phyloP scores from a whole-genome alignment of 2,888 invertebrate species.

The Melanostoma scalare region DNA sequence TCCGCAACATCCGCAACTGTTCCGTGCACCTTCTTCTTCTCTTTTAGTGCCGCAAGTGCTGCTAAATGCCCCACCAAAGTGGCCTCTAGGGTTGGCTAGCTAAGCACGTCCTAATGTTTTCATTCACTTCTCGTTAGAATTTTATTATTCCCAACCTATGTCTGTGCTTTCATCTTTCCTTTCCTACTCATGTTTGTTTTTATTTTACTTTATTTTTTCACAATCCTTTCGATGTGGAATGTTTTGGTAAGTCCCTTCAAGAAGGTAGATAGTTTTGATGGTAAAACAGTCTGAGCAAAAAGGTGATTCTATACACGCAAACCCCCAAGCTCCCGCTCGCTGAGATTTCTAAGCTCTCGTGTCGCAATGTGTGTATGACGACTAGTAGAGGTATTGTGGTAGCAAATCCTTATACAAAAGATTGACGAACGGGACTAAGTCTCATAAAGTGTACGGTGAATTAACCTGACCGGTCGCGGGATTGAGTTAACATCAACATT shows the following conservation, averaged over 20 bases:
- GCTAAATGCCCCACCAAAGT: constrained; percentile 57
- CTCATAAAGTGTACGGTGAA: constrained; percentile 37
- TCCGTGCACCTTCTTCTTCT: constrained; percentile 29
- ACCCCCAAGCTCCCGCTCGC: constrained; percentile 34
- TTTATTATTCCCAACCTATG: constrained; percentile 57
- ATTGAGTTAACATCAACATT: constrained; percentile 19
- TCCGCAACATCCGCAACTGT: constrained; percentile 45
- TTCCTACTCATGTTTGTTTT: not conserved
- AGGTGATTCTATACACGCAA: constrained; percentile 62
- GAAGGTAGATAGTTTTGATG: not conserved
- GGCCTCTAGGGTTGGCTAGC: constrained; percentile 59
- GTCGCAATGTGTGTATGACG: constrained; percentile 22
- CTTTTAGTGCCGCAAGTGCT: constrained; percentile 18
- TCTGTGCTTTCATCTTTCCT: constrained; percentile 25
- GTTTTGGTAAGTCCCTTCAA: not conserved
- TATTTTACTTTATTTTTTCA: constrained; percentile 22
- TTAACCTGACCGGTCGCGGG: constrained; percentile 31
- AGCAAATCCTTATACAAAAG: constrained; percentile 41
- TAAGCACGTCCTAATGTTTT: constrained; percentile 71
- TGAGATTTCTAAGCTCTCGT: constrained; percentile 42
- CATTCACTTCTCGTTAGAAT: constrained; percentile 70
- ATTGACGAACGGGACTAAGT: constrained; percentile 36
- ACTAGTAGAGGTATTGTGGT: not conserved
- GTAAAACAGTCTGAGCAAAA: constrained; percentile 9
- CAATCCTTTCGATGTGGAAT: constrained; percentile 27